phyloP scores from a whole-genome alignment of 2,113 vertebrate genomes.

The Lepus timidus region DNA sequence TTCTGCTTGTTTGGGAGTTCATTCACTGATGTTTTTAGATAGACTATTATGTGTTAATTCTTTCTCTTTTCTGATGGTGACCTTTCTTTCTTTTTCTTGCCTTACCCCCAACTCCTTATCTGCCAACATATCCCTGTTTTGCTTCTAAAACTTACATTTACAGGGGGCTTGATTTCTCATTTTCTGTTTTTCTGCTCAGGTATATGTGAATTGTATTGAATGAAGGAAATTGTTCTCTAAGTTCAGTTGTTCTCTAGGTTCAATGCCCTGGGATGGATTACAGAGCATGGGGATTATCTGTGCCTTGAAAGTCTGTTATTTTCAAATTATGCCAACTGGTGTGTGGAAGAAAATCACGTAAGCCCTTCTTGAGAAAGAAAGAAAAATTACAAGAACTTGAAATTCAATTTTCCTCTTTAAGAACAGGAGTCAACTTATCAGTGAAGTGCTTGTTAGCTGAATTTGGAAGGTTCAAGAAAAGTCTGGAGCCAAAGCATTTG shows the following conservation, averaged over 20 bases:
- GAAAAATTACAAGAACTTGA: slow-evolving; percentile 47
- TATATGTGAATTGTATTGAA: slow-evolving; percentile 22
- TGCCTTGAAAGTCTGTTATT: slow-evolving; percentile 50
- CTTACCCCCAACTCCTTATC: background rate
- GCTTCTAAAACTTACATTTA: slow-evolving; percentile 5
- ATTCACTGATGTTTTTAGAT: slow-evolving; percentile 51
- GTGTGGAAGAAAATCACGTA: slow-evolving; percentile 59
- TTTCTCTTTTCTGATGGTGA: slow-evolving; percentile 39
- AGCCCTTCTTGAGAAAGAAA: slow-evolving; percentile 56
- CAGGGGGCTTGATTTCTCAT: slow-evolving; percentile 21
- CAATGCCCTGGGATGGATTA: slow-evolving; percentile 42
- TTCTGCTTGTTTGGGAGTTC: slow-evolving; percentile 32
- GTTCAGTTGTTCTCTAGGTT: background rate
- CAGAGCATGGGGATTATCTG: slow-evolving; percentile 23
- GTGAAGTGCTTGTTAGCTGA: slow-evolving; percentile 13
- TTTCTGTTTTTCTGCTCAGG: slow-evolving; percentile 54
- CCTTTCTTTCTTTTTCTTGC: slow-evolving; percentile 33
- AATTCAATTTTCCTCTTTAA: slow-evolving; percentile 27
- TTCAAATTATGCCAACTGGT: slow-evolving; percentile 63
- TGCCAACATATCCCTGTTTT: slow-evolving; percentile 45
- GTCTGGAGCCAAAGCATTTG: slow-evolving; percentile 42
- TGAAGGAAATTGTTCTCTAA: background rate
- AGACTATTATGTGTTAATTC: background rate
- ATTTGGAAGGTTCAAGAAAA: slow-evolving; percentile 55
- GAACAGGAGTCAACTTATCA: slow-evolving; percentile 54